Percentiles rank a stretch among this genome's conserved stretches.
Evolutionary conservation across 2,888 invertebrate genomes (phyloP).

Genomic region (Magallana nippona): DNA sequence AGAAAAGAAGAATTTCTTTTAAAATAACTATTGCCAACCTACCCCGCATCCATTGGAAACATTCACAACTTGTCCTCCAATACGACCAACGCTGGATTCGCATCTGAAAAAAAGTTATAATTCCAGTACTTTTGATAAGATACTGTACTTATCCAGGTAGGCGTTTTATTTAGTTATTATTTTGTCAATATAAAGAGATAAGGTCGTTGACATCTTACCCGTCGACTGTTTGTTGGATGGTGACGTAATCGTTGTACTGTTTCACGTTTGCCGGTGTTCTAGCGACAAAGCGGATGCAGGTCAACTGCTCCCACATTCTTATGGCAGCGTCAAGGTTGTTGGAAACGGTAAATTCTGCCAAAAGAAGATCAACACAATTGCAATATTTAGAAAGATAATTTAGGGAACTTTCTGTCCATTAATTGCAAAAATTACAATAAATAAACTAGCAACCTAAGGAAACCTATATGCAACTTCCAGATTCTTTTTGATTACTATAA

Average conservation of each 20-base stretch:
- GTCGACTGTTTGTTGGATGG: conserved; percentile 3
- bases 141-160: background rate
- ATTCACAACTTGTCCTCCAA: conserved; percentile 42
- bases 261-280: background rate
- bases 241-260: conserved; percentile 23
- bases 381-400: too few relatives aligned
- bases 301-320: conserved; percentile 32
- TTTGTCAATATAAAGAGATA: background rate
- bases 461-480: too few relatives aligned
- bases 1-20: background rate
- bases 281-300: conserved; percentile 35
- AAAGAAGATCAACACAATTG: background rate
- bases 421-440: too few relatives aligned
- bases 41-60: conserved; percentile 40
- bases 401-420: too few relatives aligned
- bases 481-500: too few relatives aligned
- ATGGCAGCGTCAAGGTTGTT: conserved; percentile 15
- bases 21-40: background rate
- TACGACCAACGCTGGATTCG: conserved; percentile 39
- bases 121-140: background rate
- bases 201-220: background rate
- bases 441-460: too few relatives aligned
- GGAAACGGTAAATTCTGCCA: background rate
- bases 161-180: background rate
- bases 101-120: conserved; percentile 17